A percentile compares a stretch with the other conserved stretches of the same genome.
These are phyloP conservation scores for Phrynosoma blainvillii DNA, from an alignment of 2,113 vertebrate genomes.

Conservation along the genomic window DNA sequence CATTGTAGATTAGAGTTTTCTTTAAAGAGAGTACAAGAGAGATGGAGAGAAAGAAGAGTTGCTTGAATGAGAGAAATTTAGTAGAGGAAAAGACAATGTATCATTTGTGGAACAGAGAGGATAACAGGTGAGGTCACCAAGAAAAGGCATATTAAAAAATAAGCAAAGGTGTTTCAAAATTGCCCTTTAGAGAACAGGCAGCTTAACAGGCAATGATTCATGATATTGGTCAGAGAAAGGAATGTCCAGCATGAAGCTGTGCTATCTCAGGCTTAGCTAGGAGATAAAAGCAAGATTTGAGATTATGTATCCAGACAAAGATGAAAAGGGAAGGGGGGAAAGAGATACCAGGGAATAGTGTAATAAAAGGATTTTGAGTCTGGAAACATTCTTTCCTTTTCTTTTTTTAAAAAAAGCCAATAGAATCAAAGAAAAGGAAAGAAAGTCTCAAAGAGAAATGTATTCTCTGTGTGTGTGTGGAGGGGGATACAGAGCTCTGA, in stretches of 20 bases:
- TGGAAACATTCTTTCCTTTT: neutral
- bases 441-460: neutral
- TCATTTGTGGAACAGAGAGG: neutral
- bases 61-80: neutral
- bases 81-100: neutral
- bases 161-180: neutral
- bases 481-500: neutral
- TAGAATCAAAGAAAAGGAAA: neutral
- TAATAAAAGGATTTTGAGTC: neutral
- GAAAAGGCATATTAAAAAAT: slow-evolving; percentile 10
- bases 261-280: neutral
- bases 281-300: slow-evolving; percentile 17
- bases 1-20: neutral
- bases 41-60: neutral
- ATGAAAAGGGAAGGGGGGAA: neutral
- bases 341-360: neutral
- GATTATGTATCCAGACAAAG: neutral
- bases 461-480: neutral
- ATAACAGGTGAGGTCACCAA: neutral
- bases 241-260: neutral
- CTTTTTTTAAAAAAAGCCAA: neutral
- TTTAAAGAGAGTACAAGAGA: neutral
- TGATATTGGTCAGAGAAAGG: neutral
- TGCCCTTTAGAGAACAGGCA: neutral
- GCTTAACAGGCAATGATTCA: slow-evolving; percentile 6